Percentiles rank a stretch among this genome's conserved stretches.
These are phyloP conservation scores for Atherinomorus stipes DNA, from an alignment of 2,113 vertebrate species.

Conservation along the genomic window DNA sequence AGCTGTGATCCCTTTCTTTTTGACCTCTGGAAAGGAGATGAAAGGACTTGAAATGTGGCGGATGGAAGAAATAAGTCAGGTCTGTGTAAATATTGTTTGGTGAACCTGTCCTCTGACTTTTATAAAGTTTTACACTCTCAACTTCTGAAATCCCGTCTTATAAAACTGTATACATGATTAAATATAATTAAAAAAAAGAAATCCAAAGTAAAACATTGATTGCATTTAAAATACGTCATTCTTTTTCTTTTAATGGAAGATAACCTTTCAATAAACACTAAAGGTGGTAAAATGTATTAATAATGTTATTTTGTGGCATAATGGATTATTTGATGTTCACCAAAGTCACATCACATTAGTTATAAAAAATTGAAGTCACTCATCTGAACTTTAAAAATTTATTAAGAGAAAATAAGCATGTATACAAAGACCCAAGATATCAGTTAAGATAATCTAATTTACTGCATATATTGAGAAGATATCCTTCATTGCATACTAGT, in stretches of 20 bases:
- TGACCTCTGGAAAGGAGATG: too few species aligned
- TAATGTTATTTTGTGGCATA: too few species aligned
- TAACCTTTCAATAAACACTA: background rate
- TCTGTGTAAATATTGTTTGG: too few species aligned
- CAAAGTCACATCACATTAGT: background rate
- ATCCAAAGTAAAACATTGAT: background rate
- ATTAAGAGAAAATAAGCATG: slow-evolving; percentile 61
- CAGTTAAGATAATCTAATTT: slow-evolving; percentile 26
- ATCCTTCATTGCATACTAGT: background rate
- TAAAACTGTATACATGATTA: background rate
- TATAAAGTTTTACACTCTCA: background rate
- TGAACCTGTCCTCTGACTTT: background rate
- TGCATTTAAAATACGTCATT: background rate
- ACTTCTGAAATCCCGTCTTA: background rate
- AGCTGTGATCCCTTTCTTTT: background rate
- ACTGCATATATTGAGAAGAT: slow-evolving; percentile 36
- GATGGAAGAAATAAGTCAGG: too few species aligned
- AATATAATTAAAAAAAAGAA: too few species aligned
- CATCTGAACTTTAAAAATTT: slow-evolving; percentile 41
- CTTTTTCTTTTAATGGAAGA: background rate
- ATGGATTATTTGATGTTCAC: background rate
- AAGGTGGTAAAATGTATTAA: too few species aligned
- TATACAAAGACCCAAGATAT: slow-evolving; percentile 40
- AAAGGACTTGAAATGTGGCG: background rate
- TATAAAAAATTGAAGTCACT: background rate